These are phyloP conservation scores for Barnardius zonarius DNA, from an alignment of 2,113 vertebrate species.

Conservation along the genomic window DNA sequence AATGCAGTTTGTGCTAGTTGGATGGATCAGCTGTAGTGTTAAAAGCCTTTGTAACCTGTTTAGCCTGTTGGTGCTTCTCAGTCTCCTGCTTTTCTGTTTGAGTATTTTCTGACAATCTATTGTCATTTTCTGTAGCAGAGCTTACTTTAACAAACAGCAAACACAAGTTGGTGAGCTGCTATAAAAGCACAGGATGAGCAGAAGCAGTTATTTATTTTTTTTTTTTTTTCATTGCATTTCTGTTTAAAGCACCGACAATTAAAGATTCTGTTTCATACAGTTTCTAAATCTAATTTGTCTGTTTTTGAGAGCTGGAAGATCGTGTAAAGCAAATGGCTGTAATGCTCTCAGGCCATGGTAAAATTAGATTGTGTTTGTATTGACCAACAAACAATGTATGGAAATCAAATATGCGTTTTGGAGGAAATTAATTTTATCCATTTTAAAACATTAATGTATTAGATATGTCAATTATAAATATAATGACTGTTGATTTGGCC, in stretches of 20 bases:
- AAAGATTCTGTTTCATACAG: neutral
- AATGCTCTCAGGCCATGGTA: neutral
- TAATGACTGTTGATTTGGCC: constrained; percentile 33
- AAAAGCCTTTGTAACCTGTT: neutral
- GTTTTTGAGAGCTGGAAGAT: neutral
- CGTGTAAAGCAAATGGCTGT: neutral
- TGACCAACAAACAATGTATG: constrained; percentile 55
- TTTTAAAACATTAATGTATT: constrained; percentile 57
- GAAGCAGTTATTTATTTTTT: neutral
- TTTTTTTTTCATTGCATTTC: neutral
- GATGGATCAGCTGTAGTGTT: neutral
- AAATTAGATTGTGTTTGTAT: constrained; percentile 53
- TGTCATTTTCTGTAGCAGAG: neutral
- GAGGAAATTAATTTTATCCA: constrained; percentile 35
- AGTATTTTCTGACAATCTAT: neutral
- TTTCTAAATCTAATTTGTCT: neutral
- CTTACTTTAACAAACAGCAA: neutral
- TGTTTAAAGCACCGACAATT: neutral
- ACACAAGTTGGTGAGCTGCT: neutral
- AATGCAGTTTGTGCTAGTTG: neutral
- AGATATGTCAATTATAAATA: constrained; percentile 29
- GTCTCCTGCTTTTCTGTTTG: neutral
- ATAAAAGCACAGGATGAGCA: neutral
- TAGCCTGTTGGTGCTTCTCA: neutral
- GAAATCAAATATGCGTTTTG: constrained; percentile 29